Base-by-base conservation (phyloP, 2,888 invertebrate genomes). In the Rhagophthalmus giganteus region DNA sequence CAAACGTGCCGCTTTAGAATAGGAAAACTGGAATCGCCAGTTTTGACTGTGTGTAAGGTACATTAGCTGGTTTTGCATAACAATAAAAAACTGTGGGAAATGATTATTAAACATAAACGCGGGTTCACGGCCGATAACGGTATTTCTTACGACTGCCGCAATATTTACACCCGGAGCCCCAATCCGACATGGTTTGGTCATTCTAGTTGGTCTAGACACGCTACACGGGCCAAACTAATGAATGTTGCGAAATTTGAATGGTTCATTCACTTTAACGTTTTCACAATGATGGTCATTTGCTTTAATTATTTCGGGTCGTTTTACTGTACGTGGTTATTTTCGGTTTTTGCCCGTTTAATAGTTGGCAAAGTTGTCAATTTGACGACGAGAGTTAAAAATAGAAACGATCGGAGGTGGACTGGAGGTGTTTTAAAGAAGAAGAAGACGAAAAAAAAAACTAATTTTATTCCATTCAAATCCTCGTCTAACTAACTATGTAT, bases 121-220 rank as follows among this genome's bases (percentile, higher is more conserved):
- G 37, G 48, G 53, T 42, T 53, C 48, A 53, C 42, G 53, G 47
- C 48, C 53, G 42, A 39, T 53, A 53, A 53, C 53, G 53, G 53
- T 53, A 48, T 41, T 27, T 25, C 35, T 32, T 27, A 37, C 48
- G 42, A 44, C 42, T 53, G 48, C 44, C 41, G 53, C 53, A 53
- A 53, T 53, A 48, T 53, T 52, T 52, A 46, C 52, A 52, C 52
- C 46, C 47, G 14, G 35, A 46, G 25, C 25, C 35, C 50, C 24
- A 15, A 32, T 34, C 39, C 45, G 35, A 44, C 32, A 46, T 47
- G 31, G 25, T 40, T 34, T 34, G 35, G 35, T 33, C 49, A 33
- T 31, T 46, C 40, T 40, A 46, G 30, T 33, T 33, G 40, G 52
- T 47, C 52, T 52, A 52, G 52, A 52, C 52, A 15, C 28, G 25